phyloP scores from a whole-genome alignment of 2,888 invertebrate genomes.

The Stenodera caucasica region DNA sequence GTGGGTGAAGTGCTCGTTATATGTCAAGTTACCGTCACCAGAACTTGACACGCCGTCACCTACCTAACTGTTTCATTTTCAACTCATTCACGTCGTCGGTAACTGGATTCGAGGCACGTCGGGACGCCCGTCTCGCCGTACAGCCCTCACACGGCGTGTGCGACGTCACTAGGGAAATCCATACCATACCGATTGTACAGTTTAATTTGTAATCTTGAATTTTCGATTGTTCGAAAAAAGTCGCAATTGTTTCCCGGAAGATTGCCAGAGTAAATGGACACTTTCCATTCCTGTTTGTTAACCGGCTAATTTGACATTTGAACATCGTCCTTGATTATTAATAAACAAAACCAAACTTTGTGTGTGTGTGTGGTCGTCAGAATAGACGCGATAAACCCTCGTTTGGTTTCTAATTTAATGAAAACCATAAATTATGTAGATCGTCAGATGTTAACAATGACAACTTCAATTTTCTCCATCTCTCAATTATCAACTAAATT shows the following conservation, averaged over 20 bases:
- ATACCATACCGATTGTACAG: background rate
- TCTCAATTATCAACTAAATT: slow-evolving; percentile 18
- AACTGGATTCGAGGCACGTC: slow-evolving; percentile 17
- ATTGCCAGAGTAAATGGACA: background rate
- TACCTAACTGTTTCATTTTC: slow-evolving; percentile 44
- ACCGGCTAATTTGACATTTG: slow-evolving; percentile 16
- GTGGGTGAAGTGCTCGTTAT: slow-evolving; percentile 38
- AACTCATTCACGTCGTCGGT: slow-evolving; percentile 39
- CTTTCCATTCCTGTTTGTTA: slow-evolving; percentile 7
- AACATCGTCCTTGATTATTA: slow-evolving; percentile 17
- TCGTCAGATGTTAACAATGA: slow-evolving; percentile 15
- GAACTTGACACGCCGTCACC: slow-evolving; percentile 45
- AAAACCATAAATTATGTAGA: slow-evolving; percentile 36
- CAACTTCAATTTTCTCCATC: slow-evolving; percentile 14
- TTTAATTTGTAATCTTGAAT: background rate
- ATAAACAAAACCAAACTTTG: background rate
- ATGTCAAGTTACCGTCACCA: slow-evolving; percentile 46
- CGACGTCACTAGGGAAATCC: slow-evolving; percentile 1
- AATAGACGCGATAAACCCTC: slow-evolving; percentile 40
- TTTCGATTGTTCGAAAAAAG: background rate
- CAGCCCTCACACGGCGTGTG: background rate
- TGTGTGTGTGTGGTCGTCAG: slow-evolving; percentile 7
- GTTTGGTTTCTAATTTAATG: slow-evolving; percentile 39
- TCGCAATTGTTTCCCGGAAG: background rate
- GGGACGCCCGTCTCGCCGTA: background rate